Evolutionary conservation across 2,888 invertebrate species (phyloP), one percentile per base, ranked within the genome.

Genomic region (Leucophora obtusa): DNA sequence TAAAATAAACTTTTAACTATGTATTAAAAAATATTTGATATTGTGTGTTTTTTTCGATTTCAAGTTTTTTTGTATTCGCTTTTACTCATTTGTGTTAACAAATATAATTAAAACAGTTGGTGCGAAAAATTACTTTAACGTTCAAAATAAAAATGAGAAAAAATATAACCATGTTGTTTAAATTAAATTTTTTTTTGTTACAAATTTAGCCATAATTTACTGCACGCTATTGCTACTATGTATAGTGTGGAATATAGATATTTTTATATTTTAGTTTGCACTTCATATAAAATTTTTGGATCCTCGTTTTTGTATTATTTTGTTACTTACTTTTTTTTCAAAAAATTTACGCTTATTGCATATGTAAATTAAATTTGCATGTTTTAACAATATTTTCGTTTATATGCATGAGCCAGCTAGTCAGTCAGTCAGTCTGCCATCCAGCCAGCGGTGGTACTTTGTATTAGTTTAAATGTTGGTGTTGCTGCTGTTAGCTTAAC

Each of bases 331-430:
- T 24, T 47, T 15, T 59, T 10, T 10, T 79, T 60, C 53, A 18
- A 60, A 54, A 77, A 81, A 69, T 81, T 79, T 69, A 74, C 83
- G 73, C 79, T 76, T 73, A 68, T 83, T 82, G 82, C 82, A 85
- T 85, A 86, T 86, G 86, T 86, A 87, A 87, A 87, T 87, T 86
- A 68, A 85, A 85, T 86, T 86, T 86, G 81, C 84, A 84, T 80
- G 79, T 59, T 69, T 74, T 28, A 35, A 58, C 35, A 35, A 60
- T 60, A 54, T 62, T 63, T 69, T 69, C 63, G 24, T 71, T 66
- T 62, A 47, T 51, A 24, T 47, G 17, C 47, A 47, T n/a, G 11
- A 24, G 50, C 50, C 24, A 21, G 35, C 38, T 7, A 28, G 50
- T 51, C 28, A 28, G n/a, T n/a, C n/a, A n/a, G n/a, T n/a, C n/a